Evolutionary conservation across 2,888 invertebrate genomes (phyloP), one percentile per base, ranked within the genome.

Genomic region (Mimas tiliae): DNA sequence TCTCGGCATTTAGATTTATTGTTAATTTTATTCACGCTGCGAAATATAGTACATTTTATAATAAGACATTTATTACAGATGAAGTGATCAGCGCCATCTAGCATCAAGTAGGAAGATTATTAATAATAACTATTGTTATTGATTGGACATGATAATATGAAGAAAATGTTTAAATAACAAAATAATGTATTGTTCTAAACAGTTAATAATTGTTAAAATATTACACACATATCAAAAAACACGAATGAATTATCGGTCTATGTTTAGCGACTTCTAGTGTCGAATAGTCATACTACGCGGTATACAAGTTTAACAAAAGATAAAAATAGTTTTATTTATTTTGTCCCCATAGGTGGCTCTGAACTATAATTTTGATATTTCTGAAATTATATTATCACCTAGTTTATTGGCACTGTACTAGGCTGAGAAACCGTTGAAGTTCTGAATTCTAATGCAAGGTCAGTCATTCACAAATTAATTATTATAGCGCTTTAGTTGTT

Each of bases 41-140:
- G 9, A 58, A 62, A 51, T 42, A 38, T 38, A 38, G 7, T 38
- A 38, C 0, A 38, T 9, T 0, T 38, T 1, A 9, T 38, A 38
- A 9, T 7, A 9, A 38, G 9, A 21, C 47, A 52, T 16, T n/a
- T 65, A 45, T 1, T 66, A 45, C 9, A 1, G 21, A 55, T 14
- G 14, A n/a, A 1, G 2, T 0, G n/a, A 38, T 3, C 9, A 64
- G 9, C 51, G 76, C 69, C 76, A 80, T 75, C 85, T 85, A 68
- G 72, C 63, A 67, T 11, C 11, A 14, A 76, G 48, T 76, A 80
- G 79, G 48, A 4, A 11, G 64, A 68, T 62, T 65, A 65, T 52
- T 14, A 0, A 33, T 1, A 2, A 4, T n/a, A 45, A 1, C 7
- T 38, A 9, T 38, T 38, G 7, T 38, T 38, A 38, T 38, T 38